Percentiles rank a stretch among this genome's conserved stretches.
Evolutionary conservation across 2,797 vertebrate species (phyloP).

Genomic region (Schizopygopsis malacanthus): DNA sequence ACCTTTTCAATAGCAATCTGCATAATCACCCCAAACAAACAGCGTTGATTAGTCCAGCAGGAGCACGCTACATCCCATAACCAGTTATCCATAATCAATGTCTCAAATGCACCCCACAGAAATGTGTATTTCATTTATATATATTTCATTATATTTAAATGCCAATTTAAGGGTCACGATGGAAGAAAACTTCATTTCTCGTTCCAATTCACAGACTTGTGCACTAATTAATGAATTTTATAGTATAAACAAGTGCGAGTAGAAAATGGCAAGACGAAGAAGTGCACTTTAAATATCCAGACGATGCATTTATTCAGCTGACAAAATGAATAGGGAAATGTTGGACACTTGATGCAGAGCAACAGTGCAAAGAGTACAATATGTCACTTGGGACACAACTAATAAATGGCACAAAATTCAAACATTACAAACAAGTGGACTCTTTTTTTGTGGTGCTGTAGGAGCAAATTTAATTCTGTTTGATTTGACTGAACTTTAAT

Average conservation of each 20-base stretch:
- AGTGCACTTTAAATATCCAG: neutral
- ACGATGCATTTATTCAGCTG: neutral
- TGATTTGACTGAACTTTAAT: too few species aligned
- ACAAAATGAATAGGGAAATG: neutral
- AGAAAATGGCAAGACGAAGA: neutral
- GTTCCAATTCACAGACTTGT: fast-evolving
- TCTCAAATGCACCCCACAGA: neutral
- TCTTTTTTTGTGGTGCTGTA: too few species aligned
- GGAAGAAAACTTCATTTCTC: neutral
- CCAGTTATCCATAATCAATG: neutral
- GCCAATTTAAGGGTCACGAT: neutral
- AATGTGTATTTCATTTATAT: neutral
- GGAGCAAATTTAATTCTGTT: too few species aligned
- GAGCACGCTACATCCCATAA: neutral
- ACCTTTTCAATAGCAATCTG: slow-evolving; percentile 4
- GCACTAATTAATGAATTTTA: neutral
- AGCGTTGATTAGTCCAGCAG: slow-evolving; percentile 20
- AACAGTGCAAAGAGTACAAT: neutral
- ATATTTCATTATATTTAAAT: neutral
- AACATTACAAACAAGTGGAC: too few species aligned
- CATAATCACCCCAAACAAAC: slow-evolving; percentile 26
- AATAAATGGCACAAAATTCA: neutral
- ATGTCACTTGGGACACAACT: neutral
- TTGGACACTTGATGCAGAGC: neutral
- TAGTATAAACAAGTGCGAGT: neutral